phyloP scores from a whole-genome alignment of 2,888 invertebrate genomes.

The Sinodicranocentrus sp. region DNA sequence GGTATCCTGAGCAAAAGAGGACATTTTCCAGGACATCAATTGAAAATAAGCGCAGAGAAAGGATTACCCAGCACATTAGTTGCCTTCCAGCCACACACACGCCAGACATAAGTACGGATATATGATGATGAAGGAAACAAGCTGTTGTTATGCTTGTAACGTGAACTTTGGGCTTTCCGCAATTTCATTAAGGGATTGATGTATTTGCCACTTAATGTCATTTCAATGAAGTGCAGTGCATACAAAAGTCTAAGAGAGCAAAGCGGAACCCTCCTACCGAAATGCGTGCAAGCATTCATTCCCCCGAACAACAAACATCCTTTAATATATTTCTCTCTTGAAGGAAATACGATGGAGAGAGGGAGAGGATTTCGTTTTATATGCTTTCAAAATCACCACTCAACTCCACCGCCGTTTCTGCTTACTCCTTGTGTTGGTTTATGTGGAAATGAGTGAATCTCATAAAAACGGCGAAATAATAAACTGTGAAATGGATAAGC shows the following conservation, averaged over 20 bases:
- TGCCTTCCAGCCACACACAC: conserved; percentile 19
- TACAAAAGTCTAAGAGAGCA: conserved; percentile 13
- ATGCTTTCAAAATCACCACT: conserved; percentile 9
- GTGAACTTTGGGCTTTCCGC: conserved; percentile 63
- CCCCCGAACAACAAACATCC: conserved; percentile 9
- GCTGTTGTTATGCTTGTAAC: conserved; percentile 59
- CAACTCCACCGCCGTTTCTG: background rate
- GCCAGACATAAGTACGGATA: background rate
- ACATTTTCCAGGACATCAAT: conserved; percentile 21
- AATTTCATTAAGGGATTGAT: conserved; percentile 72
- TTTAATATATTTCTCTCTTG: background rate
- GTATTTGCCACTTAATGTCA: conserved; percentile 73
- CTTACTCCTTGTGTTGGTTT: no score
- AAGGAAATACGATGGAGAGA: background rate
- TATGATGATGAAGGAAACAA: conserved; percentile 53
- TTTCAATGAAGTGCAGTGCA: conserved; percentile 67
- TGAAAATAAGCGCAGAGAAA: conserved; percentile 21
- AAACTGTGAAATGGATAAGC: conserved; percentile 51
- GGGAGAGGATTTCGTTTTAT: background rate
- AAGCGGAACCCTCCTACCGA: background rate
- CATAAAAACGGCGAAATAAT: conserved; percentile 56
- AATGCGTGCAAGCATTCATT: background rate
- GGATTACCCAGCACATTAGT: conserved; percentile 8
- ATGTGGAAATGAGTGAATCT: conserved; percentile 29
- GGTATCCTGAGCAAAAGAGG: background rate